Base-by-base conservation (phyloP, 2,113 vertebrate species). In the Excalfactoria chinensis region DNA sequence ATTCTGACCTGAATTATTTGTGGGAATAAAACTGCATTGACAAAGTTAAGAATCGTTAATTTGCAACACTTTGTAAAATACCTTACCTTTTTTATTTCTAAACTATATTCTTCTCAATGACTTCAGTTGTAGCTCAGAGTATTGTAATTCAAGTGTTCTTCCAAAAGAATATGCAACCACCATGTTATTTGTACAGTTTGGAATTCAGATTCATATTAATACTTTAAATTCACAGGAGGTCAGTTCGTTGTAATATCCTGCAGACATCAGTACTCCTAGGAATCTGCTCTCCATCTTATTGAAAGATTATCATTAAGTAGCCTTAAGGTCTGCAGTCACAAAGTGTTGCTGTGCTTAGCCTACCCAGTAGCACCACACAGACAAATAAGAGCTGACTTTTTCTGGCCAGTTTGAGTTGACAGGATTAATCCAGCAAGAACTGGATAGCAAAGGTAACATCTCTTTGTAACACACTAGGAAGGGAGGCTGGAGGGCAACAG, bases 331-430 rank as follows among this genome's bases (percentile, higher is more conserved):
- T 92, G 51, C 71, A 83, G 86, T 85, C 67, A 56, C 0, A 0
- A 0, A 89, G 49, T 70, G 87, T 85, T 85, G 69, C 32, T 80
- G 93, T 2, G 0, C 7, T 13, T 77, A 95, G 93, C 75, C 49
- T 85, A 55, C 82, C 78, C 85, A 89, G 79, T 80, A 96, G 94
- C 87, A 77, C 60, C 49, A 91, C 0, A 0, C 28, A 95, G 91
- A 95, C 79, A 95, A 95, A 95, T 89, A 89, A 60, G 88, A 96
- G 85, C 56, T 76, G 94, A 95, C 93, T 93, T 70, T 56, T 94
- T 67, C 75, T 93, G 94, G 78, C 75, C 85, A 85, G 89, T 64
- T 71, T 89, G 88, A 95, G 93, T 59, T 67, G 64, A 70, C 78
- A 85, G 77, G 85, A 94, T 88, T 91, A 95, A 96, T 94, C 94